Conservation (phyloP, 2,888 invertebrate species). For the Drosophila ochracea region DNA sequence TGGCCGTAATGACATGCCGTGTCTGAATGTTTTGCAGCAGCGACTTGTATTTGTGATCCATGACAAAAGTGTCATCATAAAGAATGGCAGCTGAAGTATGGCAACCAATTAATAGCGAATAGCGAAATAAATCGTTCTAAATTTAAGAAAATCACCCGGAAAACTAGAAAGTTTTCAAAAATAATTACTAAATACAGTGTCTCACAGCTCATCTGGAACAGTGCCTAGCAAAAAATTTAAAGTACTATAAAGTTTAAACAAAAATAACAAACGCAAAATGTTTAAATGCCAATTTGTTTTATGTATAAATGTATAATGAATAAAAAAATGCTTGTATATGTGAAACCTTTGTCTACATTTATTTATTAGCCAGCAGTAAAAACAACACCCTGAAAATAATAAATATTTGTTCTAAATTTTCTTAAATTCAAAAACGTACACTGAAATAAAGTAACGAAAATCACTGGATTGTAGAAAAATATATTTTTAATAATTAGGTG, state of each 20-base stretch:
- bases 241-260: no score
- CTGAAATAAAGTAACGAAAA: background rate
- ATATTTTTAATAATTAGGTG: background rate
- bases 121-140: no score
- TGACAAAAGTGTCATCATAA: constrained; percentile 94
- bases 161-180: no score
- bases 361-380: background rate
- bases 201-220: no score
- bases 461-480: background rate
- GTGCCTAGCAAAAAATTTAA: no score
- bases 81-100: constrained; percentile 89
- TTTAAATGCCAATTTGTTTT: no score
- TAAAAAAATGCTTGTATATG: no score
- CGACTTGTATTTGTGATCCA: constrained; percentile 97
- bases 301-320: no score
- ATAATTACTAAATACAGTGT: no score
- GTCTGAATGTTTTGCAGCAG: constrained; percentile 95
- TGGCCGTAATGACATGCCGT: constrained; percentile 92
- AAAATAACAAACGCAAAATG: no score
- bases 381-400: background rate
- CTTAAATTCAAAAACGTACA: background rate
- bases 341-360: background rate
- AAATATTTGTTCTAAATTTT: background rate
- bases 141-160: no score
- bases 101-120: background rate